Evolutionary conservation across 2,113 vertebrate species (phyloP).

Genomic region (Silurus meridionalis): DNA sequence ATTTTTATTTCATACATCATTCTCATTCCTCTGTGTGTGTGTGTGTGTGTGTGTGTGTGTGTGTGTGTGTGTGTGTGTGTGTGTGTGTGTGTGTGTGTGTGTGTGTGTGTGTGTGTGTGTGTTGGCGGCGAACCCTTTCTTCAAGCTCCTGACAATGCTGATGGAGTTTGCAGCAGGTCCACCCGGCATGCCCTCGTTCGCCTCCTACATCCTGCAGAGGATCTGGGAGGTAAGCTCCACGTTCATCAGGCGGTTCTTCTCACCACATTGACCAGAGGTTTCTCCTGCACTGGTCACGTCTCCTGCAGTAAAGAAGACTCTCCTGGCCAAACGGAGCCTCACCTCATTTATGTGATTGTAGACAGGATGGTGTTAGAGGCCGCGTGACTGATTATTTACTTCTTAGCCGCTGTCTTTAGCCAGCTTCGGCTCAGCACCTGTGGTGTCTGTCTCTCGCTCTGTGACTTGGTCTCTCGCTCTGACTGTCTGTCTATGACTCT

Average conservation of each 20-base stretch:
- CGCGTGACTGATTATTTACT: not conserved
- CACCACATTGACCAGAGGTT: not conserved
- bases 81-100: not conserved
- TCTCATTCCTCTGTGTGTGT: too few relatives aligned
- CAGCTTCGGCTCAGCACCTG: not conserved
- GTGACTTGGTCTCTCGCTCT: too few relatives aligned
- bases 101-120: too few relatives aligned
- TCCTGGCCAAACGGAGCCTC: too few relatives aligned
- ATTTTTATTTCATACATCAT: too few relatives aligned
- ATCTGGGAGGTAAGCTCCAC: conserved; percentile 90
- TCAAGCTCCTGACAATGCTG: conserved; percentile 97
- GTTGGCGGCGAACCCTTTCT: conserved; percentile 98
- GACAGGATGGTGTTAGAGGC: not conserved
- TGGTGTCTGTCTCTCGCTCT: too few relatives aligned
- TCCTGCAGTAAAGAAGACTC: not conserved
- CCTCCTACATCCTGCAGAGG: conserved; percentile 97
- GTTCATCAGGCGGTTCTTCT: not conserved
- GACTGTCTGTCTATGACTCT: not conserved
- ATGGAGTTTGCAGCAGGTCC: conserved; percentile 99
- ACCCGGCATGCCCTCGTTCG: conserved; percentile 97
- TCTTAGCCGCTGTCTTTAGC: not conserved
- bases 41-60: too few relatives aligned
- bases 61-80: too few relatives aligned
- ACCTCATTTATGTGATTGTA: not conserved
- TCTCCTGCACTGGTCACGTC: not conserved